These are phyloP conservation scores for Drepana arcuata DNA, from an alignment of 1,140 invertebrate genomes.

Conservation along the genomic window DNA sequence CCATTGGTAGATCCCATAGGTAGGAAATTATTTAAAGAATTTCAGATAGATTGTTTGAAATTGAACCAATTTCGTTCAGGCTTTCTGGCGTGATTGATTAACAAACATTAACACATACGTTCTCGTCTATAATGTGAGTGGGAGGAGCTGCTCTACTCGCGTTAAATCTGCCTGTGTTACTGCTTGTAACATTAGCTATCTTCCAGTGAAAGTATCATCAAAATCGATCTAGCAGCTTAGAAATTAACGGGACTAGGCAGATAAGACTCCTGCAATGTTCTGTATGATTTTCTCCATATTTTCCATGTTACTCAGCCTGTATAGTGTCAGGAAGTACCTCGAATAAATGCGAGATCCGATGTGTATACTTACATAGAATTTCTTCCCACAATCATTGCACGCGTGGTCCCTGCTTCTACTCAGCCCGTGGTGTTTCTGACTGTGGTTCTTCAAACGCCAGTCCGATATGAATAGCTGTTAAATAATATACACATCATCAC, in stretches of 20 bases:
- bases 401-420: slow-evolving; percentile 21
- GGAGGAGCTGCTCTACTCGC: too few relatives aligned
- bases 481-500: not conserved
- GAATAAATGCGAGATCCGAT: not conserved
- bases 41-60: too few relatives aligned
- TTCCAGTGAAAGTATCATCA: too few relatives aligned
- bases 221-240: too few relatives aligned
- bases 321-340: not conserved
- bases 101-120: too few relatives aligned
- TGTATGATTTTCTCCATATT: not conserved
- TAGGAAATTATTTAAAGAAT: too few relatives aligned
- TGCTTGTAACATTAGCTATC: too few relatives aligned
- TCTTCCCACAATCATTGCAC: slow-evolving; percentile 34
- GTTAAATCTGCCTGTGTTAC: too few relatives aligned
- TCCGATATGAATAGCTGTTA: slow-evolving; percentile 41
- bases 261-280: not conserved
- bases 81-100: too few relatives aligned
- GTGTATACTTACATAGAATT: slow-evolving; percentile 40
- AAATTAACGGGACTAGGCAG: not conserved
- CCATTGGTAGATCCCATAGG: too few relatives aligned
- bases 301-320: not conserved
- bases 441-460: slow-evolving; percentile 34
- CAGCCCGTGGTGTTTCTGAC: slow-evolving; percentile 30
- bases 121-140: too few relatives aligned
- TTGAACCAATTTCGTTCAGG: too few relatives aligned